Evolutionary conservation across 2,888 invertebrate species (phyloP), one percentile per base, ranked within the genome.

Genomic region (Meiosimyza platycephala): DNA sequence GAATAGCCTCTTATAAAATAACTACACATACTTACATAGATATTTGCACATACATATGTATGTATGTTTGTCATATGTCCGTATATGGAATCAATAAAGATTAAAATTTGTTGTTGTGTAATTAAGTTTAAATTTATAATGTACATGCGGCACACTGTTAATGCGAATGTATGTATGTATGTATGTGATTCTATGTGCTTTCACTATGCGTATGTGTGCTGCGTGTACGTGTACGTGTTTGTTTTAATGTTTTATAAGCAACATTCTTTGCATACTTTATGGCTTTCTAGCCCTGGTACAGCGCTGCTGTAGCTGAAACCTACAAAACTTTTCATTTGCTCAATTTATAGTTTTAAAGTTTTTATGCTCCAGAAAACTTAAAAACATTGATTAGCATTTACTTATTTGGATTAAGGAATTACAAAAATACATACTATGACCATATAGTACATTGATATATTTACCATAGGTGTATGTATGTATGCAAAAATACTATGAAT

Each of bases 111-210:
- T 60, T 15, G 81, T 81, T 82, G 81, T 82, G 83, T 81, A 81
- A 81, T 81, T 81, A 81, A 81, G 83, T 83, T 83, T 83, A 81
- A 81, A 81, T 81, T 81, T 81, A 81, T 83, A 82, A 83, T 82
- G 79, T 76, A 65, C 71, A 69, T 71, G 76, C 75, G 76, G 50
- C 62, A 12, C 16, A 47, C 15, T 52, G 5, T 52, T 33, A 52
- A 18, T 71, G 40, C 22, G 40, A 63, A 47, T 28, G 28, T 28
- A 22, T 63, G 40, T 71, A 47, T 28, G 28, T 28, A 22, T 63
- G 48, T 52, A 22, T 54, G 64, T 55, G 50, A 0, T 28, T 4
- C 28, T 65, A 18, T 55, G 33, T 47, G 28, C 51, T 22, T 9
- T 22, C 12, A 28, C 13, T 13, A 40, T 16, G 13, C 22, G 47